Percentiles rank a stretch among this genome's conserved stretches.
Evolutionary conservation across 1,140 invertebrate species (phyloP).

Genomic region (Himalopsyche phryganea): DNA sequence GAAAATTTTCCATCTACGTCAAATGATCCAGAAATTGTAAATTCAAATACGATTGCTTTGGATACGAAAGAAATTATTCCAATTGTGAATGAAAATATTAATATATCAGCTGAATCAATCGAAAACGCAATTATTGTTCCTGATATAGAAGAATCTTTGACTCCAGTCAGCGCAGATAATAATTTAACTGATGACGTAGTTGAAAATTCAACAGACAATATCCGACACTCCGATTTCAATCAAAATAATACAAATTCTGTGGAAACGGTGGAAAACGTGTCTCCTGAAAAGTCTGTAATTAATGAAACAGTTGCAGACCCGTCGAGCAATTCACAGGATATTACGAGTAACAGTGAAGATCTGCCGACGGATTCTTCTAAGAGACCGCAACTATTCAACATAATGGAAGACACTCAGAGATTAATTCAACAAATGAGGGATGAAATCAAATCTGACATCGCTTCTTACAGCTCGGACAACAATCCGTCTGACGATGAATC

Average conservation of each 20-base stretch:
- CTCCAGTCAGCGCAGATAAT: not conserved
- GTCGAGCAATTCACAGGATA: not conserved
- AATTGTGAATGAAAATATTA: not conserved
- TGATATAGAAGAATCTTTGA: no score
- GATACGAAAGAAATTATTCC: not conserved
- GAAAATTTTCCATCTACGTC: not conserved
- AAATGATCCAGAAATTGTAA: not conserved
- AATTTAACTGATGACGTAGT: not conserved
- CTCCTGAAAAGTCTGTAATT: not conserved
- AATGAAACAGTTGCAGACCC: not conserved
- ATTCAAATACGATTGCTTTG: not conserved
- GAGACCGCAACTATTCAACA: conserved; percentile 49
- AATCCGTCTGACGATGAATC: conserved; percentile 48
- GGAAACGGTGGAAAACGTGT: not conserved
- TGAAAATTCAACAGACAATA: not conserved
- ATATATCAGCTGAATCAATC: no score
- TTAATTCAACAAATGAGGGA: conserved; percentile 61
- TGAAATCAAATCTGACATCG: conserved; percentile 59
- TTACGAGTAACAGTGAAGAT: not conserved
- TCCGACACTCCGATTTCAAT: not conserved
- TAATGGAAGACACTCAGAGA: conserved; percentile 57
- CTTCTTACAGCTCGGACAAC: conserved; percentile 49
- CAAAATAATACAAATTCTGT: no score
- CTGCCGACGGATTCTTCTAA: conserved; percentile 11
- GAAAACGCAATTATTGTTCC: no score